Evolutionary conservation across 2,797 vertebrate species (phyloP), one percentile per base, ranked within the genome.

Genomic region (Chiroxiphia lanceolata): DNA sequence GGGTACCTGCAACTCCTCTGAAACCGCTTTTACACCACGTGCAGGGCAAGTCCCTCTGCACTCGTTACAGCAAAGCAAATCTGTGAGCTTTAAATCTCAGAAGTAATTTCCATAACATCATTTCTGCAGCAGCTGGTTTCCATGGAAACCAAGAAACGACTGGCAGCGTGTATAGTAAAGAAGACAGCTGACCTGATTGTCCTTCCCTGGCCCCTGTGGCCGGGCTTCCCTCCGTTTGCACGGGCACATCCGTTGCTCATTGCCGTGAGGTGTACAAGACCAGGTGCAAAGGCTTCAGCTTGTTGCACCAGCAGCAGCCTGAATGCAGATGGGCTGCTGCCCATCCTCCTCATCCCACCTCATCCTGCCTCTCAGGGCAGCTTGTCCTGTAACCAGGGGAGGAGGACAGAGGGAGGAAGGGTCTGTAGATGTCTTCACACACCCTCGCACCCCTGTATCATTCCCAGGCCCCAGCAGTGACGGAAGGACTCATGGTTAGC

Each of bases 121-220:
- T 77, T 95, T 88, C 80, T 91, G 56, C 90, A 83, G 95, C 81
- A 95, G 92, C 74, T 3, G 14, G 88, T 96, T 97, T 84, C 96
- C 70, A 63, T 90, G 81, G 94, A 85, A 90, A 93, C 91, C 22
- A 16, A 75, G 69, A 77, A 71, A 45, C 0, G 9, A 61, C 45
- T 89, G 2, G 2, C 72, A 56, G 75, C 0, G 0, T 14, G 3
- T 16, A n/a, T 19, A 68, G 79, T 61, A 47, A 44, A 61, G 60
- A 47, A 26, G 47, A n/a, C 20, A 3, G 4, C 48, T 91, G 93
- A 87, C 93, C 91, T 91, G 63, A 70, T 36, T 79, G 91, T 89
- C 95, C 94, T 95, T 87, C 53, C 80, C 63, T 3, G 3, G 81
- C 33, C 78, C 3, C 0, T 40, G 67, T 26, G 0, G 6, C 53